Evolutionary conservation across 2,888 invertebrate species (phyloP).

Genomic region (Andrena trimmerana): DNA sequence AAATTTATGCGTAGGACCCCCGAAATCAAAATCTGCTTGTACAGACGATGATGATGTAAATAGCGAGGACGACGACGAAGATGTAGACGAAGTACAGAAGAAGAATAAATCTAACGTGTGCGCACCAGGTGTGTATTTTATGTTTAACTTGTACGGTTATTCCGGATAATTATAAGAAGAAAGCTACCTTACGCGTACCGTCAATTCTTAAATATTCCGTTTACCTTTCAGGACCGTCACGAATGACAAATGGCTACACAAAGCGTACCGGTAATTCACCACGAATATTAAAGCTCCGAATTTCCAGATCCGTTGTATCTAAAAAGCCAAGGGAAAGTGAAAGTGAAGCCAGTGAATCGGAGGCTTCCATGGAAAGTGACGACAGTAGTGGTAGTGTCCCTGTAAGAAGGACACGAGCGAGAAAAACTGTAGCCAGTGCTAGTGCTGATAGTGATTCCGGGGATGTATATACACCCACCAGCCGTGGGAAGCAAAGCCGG

Average conservation of each 20-base stretch:
- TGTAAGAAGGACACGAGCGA: constrained; percentile 75
- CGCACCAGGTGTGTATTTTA: constrained; percentile 72
- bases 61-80: constrained; percentile 71
- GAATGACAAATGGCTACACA: constrained; percentile 80
- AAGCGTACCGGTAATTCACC: constrained; percentile 72
- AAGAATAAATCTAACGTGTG: constrained; percentile 56
- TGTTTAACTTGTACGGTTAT: constrained; percentile 6
- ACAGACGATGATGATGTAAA: constrained; percentile 74
- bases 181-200: no score
- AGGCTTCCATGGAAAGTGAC: constrained; percentile 76
- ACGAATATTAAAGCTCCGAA: constrained; percentile 75
- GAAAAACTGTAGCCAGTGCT: constrained; percentile 75
- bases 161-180: neutral
- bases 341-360: constrained; percentile 79
- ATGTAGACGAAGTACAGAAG: constrained; percentile 52
- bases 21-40: constrained; percentile 73
- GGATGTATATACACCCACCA: constrained; percentile 86
- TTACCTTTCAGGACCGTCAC: constrained; percentile 79
- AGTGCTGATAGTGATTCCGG: constrained; percentile 86
- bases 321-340: constrained; percentile 73
- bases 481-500: constrained; percentile 79
- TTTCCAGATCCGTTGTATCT: constrained; percentile 62
- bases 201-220: neutral
- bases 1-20: constrained; percentile 53
- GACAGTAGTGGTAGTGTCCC: constrained; percentile 80